Conservation (phyloP, 2,888 invertebrate species). For the Gisinianus flammeolus region DNA sequence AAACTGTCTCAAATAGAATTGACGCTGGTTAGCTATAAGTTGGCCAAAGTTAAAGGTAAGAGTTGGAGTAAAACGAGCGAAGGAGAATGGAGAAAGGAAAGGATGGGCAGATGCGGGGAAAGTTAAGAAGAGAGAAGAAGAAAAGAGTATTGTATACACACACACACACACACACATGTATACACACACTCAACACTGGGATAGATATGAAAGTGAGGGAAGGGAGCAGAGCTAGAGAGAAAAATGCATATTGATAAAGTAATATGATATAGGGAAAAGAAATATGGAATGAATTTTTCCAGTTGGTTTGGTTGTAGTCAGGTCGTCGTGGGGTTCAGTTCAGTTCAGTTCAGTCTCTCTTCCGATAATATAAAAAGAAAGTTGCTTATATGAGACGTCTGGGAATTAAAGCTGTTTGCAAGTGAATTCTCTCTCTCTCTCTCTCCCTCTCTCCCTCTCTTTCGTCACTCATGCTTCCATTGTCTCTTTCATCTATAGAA, state of each 20-base stretch:
- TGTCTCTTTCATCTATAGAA: too few species aligned
- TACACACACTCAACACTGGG: too few species aligned
- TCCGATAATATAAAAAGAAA: background rate
- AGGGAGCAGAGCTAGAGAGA: background rate
- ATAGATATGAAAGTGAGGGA: background rate
- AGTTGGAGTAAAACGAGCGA: too few species aligned
- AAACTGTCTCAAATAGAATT: too few species aligned
- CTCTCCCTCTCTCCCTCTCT: background rate
- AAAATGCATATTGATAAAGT: background rate
- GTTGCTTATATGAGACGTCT: background rate
- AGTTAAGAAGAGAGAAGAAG: background rate
- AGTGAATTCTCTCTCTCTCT: background rate
- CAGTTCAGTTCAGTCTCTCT: background rate
- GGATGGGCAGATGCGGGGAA: too few species aligned
- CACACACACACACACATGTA: too few species aligned
- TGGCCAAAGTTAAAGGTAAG: too few species aligned
- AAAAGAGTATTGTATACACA: background rate
- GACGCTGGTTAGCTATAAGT: too few species aligned
- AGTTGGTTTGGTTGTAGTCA: background rate
- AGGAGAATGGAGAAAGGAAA: too few species aligned
- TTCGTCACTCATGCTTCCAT: too few species aligned
- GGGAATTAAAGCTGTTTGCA: background rate
- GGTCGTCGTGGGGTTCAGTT: background rate
- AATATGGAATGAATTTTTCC: constrained; percentile 4
- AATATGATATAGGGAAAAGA: too few species aligned